These are phyloP conservation scores for Bilobella aurantiaca DNA, from an alignment of 1,140 invertebrate genomes.

Conservation along the genomic window DNA sequence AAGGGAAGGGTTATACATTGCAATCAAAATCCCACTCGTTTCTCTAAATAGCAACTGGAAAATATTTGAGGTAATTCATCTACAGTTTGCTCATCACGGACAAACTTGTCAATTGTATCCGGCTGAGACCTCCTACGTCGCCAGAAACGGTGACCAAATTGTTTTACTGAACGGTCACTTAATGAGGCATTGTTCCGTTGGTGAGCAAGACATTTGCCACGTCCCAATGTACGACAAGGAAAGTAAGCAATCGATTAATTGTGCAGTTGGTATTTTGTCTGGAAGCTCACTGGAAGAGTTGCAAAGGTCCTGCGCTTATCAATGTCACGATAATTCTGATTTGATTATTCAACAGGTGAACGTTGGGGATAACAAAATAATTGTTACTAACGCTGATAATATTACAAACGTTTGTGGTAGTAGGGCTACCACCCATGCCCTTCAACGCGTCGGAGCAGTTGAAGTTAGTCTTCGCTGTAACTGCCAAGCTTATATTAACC, in stretches of 20 bases:
- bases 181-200: neutral
- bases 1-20: neutral
- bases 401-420: neutral
- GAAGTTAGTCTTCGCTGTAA: neutral
- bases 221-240: neutral
- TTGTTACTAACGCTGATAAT: neutral
- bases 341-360: neutral
- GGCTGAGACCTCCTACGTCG: neutral
- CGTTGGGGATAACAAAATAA: neutral
- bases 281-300: neutral
- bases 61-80: neutral
- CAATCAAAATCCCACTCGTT: neutral
- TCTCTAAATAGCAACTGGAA: neutral
- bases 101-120: neutral
- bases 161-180: neutral
- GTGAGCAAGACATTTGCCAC: neutral
- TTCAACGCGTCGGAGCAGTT: neutral
- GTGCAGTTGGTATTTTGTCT: neutral
- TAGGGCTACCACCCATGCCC: neutral
- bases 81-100: neutral
- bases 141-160: neutral
- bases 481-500: neutral
- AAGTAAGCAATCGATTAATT: neutral
- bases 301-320: neutral
- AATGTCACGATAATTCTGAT: neutral